Evolutionary conservation across 2,888 invertebrate species (phyloP), one percentile per base, ranked within the genome.

Genomic region (Seira sanloemensis): DNA sequence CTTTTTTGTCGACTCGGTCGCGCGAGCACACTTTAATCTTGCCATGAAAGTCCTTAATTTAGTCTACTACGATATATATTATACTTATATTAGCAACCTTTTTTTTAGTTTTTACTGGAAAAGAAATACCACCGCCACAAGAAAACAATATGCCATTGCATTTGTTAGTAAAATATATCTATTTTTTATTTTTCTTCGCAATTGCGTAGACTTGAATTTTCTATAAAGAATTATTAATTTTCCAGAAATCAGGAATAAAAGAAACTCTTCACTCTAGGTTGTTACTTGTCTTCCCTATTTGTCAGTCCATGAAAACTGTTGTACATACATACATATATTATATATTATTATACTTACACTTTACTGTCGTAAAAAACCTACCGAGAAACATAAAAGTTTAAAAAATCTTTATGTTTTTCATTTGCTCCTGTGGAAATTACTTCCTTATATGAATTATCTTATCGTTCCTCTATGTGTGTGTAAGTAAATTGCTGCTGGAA

Each of bases 231-330:
- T 37, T 7, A 37, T 37, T 37, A 37, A 37, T 37, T 37, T 37
- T 7, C 12, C 37, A 37, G 37, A 37, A 37, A 7, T 37, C n/a
- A n/a, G n/a, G n/a, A n/a, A n/a, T 37, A 37, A 7, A 37, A 37
- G 37, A 37, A 50, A 67, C 18, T 74, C 62, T 18, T 37, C 37
- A 37, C 37, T 80, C 46, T 74, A 67, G 74, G 74, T 80, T 74
- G 68, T 80, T 72, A 66, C 71, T 75, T 71, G 81, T 81, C 81
- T 81, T 81, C 81, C 81, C 62, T 69, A 65, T 62, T 73, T 54
- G 74, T 80, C 78, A 72, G 71, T 66, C 66, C 79, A 68, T 25
- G 19, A 26, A n/a, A n/a, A n/a, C n/a, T n/a, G n/a, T n/a, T n/a
- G n/a, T n/a, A n/a, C n/a, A n/a, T 58, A 67, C 25, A 26, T 68